Evolutionary conservation across 1,140 invertebrate genomes (phyloP), one percentile per base, ranked within the genome.

Genomic region (Apis dorsata): DNA sequence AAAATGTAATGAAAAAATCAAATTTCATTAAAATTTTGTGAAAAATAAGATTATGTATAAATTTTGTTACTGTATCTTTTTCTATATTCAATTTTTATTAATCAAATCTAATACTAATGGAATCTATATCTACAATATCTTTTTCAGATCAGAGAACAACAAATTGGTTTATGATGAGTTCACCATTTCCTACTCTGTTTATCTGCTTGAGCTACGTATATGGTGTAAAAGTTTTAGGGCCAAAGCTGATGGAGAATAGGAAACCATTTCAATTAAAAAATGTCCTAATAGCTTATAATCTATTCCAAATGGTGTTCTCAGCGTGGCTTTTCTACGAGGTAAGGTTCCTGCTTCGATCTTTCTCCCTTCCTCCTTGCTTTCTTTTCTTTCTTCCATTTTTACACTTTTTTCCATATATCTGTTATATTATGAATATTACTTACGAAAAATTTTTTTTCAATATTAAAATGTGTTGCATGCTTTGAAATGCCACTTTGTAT

Each of bases 321-420:
- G 93, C 95, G 70, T 98, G 97, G 96, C 94, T 98, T 65, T 97
- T 97, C 93, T 95, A 96, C 89, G 96, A 97, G 95, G 97, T 97
- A 95, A 95, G 93, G 63, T 49, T 19, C 10, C 66, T 10, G 28
- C 57, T 55, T 53, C 24, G 12, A 21, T 51, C 28, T 11, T 5
- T 49, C 1, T 65, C 59, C 34, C 44, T 17, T 59, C 76, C 53
- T 17, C 24, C 21, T 44, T 21, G 10, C 3, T n/a, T 11, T 51
- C 11, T 73, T 44, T 12, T 51, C 21, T 21, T 55, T 5, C 19
- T 9, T 21, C 13, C 7, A 10, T 28, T 24, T n/a, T 69, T 1
- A 13, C 2, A 19, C 9, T 24, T 13, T 44, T 44, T 0, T 44
- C 34, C 2, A 28, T 8, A 13, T n/a, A 24, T 9, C 21, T 53